A percentile compares a stretch with the other conserved stretches of the same genome.
These are phyloP conservation scores for Trididemnum clinides DNA, from an alignment of 23 tunicate species.

Conservation along the genomic window DNA sequence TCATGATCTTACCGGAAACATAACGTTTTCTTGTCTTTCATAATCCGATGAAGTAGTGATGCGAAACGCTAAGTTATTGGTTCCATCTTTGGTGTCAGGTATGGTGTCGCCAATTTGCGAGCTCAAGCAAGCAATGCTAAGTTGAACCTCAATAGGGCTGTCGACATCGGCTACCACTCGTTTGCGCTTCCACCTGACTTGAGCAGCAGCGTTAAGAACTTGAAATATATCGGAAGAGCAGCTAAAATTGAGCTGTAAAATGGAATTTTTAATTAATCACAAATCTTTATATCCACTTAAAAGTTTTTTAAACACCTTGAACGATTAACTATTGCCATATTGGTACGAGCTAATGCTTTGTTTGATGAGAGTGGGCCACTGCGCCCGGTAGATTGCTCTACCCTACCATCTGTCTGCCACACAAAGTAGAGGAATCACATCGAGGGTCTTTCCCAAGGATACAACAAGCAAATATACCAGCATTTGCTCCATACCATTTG, in stretches of 20 bases:
- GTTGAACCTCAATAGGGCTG: background rate
- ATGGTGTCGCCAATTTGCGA: conserved; percentile 36
- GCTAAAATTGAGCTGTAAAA: conserved; percentile 9
- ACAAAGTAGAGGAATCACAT: no score
- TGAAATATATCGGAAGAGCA: conserved; percentile 50
- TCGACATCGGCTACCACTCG: conserved; percentile 39
- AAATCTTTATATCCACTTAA: no score
- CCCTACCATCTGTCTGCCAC: no score
- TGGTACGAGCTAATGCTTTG: no score
- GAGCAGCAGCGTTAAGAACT: conserved; percentile 27
- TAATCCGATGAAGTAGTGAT: conserved; percentile 48
- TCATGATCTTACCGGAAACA: background rate
- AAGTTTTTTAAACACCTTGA: no score
- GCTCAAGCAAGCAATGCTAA: conserved; percentile 11
- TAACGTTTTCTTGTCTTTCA: conserved; percentile 23
- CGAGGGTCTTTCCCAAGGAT: no score
- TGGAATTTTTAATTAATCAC: background rate
- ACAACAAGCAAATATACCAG: no score
- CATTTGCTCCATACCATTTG: no score
- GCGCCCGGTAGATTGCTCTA: no score
- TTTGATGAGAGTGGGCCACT: no score
- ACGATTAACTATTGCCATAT: no score
- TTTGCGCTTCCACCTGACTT: conserved; percentile 34
- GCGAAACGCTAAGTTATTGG: conserved; percentile 31
- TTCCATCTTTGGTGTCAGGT: conserved; percentile 31